Evolutionary conservation across 2,888 invertebrate genomes (phyloP).

Genomic region (Drosophila hamatofila): DNA sequence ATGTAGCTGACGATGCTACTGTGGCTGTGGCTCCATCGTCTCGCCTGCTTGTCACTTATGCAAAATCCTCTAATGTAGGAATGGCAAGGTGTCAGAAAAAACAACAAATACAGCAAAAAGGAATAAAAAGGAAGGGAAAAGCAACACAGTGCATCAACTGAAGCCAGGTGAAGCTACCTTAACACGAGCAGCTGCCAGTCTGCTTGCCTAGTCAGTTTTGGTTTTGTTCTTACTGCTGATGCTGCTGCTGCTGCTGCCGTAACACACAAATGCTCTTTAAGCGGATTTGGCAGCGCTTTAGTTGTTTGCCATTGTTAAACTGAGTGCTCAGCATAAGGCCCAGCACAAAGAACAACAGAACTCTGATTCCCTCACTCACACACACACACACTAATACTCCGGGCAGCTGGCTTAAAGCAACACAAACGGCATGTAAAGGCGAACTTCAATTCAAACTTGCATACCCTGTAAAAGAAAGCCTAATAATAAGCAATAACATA

Average conservation of each 20-base stretch:
- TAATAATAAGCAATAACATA: slow-evolving; percentile 10
- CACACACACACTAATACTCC: not conserved
- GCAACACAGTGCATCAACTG: slow-evolving; percentile 20
- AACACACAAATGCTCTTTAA: slow-evolving; percentile 79
- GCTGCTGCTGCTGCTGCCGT: slow-evolving; percentile 32
- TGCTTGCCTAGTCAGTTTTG: slow-evolving; percentile 48
- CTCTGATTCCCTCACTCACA: slow-evolving; percentile 20
- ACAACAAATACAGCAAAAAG: slow-evolving; percentile 24
- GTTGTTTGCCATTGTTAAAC: slow-evolving; percentile 80
- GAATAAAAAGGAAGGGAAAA: too few species aligned
- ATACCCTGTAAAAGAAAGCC: slow-evolving; percentile 38
- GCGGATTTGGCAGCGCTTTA: slow-evolving; percentile 76
- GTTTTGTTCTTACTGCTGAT: slow-evolving; percentile 26
- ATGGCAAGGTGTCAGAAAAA: slow-evolving; percentile 69
- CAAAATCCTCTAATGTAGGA: slow-evolving; percentile 75
- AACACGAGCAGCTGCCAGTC: slow-evolving; percentile 35
- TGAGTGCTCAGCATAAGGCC: slow-evolving; percentile 74
- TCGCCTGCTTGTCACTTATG: slow-evolving; percentile 73
- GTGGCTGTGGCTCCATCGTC: slow-evolving; percentile 16
- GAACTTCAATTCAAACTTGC: not conserved
- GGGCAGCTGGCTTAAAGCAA: slow-evolving; percentile 18
- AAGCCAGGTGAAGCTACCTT: slow-evolving; percentile 1
- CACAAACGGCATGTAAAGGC: slow-evolving; percentile 8
- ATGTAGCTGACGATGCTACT: slow-evolving; percentile 16
- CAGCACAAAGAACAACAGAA: slow-evolving; percentile 7